Conservation (phyloP, 2,797 vertebrate genomes). For the Lutra lutra region DNA sequence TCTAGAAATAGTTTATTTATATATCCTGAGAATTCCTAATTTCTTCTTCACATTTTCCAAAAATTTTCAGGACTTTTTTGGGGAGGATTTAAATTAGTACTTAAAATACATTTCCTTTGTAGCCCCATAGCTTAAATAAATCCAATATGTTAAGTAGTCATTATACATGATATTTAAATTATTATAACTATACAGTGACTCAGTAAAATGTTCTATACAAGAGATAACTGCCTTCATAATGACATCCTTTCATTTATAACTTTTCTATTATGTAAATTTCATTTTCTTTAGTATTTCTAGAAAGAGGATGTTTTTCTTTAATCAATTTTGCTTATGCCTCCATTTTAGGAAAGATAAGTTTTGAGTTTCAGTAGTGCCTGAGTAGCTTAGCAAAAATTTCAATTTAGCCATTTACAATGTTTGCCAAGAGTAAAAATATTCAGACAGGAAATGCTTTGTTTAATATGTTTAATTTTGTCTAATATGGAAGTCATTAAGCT, state of each 20-base stretch:
- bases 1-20: neutral
- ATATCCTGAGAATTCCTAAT: neutral
- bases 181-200: neutral
- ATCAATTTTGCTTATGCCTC: neutral
- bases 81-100: neutral
- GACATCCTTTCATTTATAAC: neutral
- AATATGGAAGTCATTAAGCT: conserved; percentile 32
- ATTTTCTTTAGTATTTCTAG: neutral
- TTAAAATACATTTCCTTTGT: neutral
- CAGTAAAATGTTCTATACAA: neutral
- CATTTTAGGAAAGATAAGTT: conserved; percentile 8
- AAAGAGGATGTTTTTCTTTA: neutral
- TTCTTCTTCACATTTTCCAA: neutral
- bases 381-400: neutral
- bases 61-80: neutral
- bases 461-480: conserved; percentile 57
- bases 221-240: neutral
- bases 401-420: neutral
- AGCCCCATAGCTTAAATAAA: conserved; percentile 10
- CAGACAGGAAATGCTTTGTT: conserved; percentile 18
- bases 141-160: neutral
- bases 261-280: neutral
- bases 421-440: conserved; percentile 52
- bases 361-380: neutral
- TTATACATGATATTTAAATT: neutral